These are phyloP conservation scores for Flexamia atlantica DNA, from an alignment of 2,888 invertebrate genomes.

Conservation along the genomic window DNA sequence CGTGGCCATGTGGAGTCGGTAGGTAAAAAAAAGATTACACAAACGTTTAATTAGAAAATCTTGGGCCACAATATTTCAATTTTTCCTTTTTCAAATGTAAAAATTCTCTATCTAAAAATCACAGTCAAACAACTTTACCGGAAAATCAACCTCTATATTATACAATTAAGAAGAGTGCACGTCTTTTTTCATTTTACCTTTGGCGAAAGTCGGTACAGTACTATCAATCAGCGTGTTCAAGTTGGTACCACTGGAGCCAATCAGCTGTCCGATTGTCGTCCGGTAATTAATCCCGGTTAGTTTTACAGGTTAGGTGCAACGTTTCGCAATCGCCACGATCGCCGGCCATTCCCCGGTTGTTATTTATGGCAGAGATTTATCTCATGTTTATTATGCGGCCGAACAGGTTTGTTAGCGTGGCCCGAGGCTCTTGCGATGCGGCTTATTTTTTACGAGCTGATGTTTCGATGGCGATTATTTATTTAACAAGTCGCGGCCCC, in stretches of 20 bases:
- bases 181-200: too few species aligned
- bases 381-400: conserved; percentile 45
- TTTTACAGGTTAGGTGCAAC: conserved; percentile 12
- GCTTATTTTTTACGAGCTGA: conserved; percentile 56
- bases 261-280: conserved; percentile 12
- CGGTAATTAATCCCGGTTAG: conserved; percentile 6
- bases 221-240: too few species aligned
- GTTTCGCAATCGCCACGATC: neutral
- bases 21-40: too few species aligned
- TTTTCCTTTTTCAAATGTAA: too few species aligned
- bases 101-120: too few species aligned
- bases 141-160: too few species aligned
- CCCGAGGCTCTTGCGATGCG: conserved; percentile 22
- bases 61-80: too few species aligned
- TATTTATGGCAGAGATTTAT: conserved; percentile 8
- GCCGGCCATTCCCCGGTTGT: neutral
- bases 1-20: too few species aligned
- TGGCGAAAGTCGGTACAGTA: too few species aligned
- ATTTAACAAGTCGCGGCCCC: conserved; percentile 34
- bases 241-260: conserved; percentile 36
- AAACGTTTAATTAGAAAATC: too few species aligned
- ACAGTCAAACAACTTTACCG: too few species aligned
- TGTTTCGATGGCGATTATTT: conserved; percentile 45
- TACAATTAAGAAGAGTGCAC: too few species aligned
- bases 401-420: conserved; percentile 53